Base-by-base conservation (phyloP, 2,113 vertebrate species). In the Triplophysa rosa region DNA sequence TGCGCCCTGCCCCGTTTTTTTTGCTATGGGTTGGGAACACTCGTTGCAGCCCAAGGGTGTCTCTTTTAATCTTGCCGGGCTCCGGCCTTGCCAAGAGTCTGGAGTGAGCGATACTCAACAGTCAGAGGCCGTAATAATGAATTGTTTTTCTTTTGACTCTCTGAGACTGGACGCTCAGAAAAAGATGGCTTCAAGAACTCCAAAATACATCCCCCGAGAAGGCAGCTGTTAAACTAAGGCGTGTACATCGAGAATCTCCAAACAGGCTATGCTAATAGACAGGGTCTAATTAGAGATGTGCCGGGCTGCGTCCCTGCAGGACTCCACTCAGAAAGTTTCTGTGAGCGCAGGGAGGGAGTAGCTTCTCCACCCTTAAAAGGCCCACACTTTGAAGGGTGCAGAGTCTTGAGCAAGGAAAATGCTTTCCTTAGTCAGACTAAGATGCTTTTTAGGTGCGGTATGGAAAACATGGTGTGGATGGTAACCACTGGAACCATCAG, bases 1-100 rank as follows among this genome's bases (percentile, higher is more conserved):
- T 67, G 37, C 21, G 63, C 54, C 73, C 64, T 54, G 45, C 74
- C 71, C 89, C 91, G n/a, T 29, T 37, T 93, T 94, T 58, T 93
- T 91, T 80, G 29, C 69, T 90, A 87, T 91, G 92, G 94, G 84
- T 89, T 88, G 84, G 83, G 83, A 85, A 79, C 67, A 90, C 83
- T 85, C 79, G 66, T 86, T 90, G 90, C 82, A 84, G 87, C 84
- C 87, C 81, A 83, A 82, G 86, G 87, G 86, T 88, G 88, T 16
- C 68, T 85, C 86, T 86, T 92, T 88, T 77, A 90, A 90, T 90
- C 87, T 58, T 87, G 67, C 49, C 64, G 67, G 59, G 74, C 61
- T 33, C 42, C 78, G 82, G 82, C 84, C 84, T 88, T 87, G 80
- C 71, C 82, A 77, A 86, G 83, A 40, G 76, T 71, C 88, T 88